Evolutionary conservation across 2,113 vertebrate genomes (phyloP).

Genomic region (Nannobrachium achirus): DNA sequence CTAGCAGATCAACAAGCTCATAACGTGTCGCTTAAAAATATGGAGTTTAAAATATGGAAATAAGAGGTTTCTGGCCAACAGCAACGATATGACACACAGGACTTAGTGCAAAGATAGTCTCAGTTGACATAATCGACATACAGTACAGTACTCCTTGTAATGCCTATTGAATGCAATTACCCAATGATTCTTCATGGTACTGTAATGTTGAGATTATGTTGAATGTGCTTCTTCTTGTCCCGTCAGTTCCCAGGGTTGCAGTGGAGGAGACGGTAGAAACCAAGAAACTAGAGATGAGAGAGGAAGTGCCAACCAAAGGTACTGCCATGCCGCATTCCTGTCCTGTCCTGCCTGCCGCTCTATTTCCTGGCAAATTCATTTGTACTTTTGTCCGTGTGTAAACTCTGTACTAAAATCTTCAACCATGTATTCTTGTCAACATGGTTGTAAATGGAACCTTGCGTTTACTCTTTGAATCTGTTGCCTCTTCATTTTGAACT

Average conservation of each 20-base stretch:
- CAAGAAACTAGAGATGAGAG: conserved; percentile 80
- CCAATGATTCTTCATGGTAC: not conserved
- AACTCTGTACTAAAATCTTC: conserved; percentile 6
- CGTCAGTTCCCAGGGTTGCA: conserved; percentile 76
- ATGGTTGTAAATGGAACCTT: not conserved
- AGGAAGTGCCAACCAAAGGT: conserved; percentile 75
- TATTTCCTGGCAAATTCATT: not conserved
- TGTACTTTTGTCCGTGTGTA: not conserved
- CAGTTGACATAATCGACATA: too few relatives aligned
- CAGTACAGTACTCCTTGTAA: too few relatives aligned
- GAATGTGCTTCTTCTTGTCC: conserved; percentile 18
- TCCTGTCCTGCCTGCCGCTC: conserved; percentile 9
- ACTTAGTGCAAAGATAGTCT: too few relatives aligned
- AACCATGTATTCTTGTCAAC: not conserved
- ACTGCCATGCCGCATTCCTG: conserved; percentile 11
- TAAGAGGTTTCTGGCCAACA: too few relatives aligned
- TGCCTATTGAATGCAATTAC: not conserved
- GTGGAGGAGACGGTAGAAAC: conserved; percentile 84
- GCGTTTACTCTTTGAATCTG: not conserved
- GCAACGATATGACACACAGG: too few relatives aligned
- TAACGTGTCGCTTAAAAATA: too few relatives aligned
- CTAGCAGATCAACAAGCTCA: too few relatives aligned
- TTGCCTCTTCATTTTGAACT: not conserved
- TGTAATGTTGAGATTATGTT: not conserved
- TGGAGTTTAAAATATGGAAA: too few relatives aligned